Base-by-base conservation (phyloP, 2,113 vertebrate genomes). In the Mionectes macconnelli region DNA sequence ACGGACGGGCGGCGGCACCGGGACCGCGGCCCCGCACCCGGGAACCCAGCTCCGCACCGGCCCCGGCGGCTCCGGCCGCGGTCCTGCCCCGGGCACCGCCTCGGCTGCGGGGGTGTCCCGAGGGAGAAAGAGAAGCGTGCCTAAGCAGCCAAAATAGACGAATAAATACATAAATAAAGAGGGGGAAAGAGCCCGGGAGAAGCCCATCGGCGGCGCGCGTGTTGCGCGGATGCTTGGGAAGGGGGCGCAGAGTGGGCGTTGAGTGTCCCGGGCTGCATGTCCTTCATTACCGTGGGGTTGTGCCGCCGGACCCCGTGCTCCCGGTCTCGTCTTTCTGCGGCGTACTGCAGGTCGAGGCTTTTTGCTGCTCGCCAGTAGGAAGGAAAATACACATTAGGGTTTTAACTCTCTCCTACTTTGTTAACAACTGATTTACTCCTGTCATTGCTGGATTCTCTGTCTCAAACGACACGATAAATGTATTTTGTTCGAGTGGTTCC, bases 181-280 rank as follows among this genome's bases (percentile, higher is more conserved):
- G 5, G n/a, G 4, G 22, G 12, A 33, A 40, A 27, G 31, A 20
- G 7, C 25, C 35, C 20, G 5, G 15, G 35, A 45, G 28, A 14
- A 33, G 40, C 24, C 0, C 14, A 18, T 5, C 23, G 35, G 33
- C 30, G 9, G 35, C 23, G 37, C 37, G 14, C 23, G 7, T 7
- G 9, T 4, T 50, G 33, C 33, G 47, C 67, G 16, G 35, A 50
- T 7, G 45, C 35, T 5, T 40, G 8, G 42, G 4, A 6, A 20
- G 35, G 52, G 25, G 14, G 9, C 49, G 14, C 30, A 8, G 1
- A 3, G 12, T 7, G 23, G 3, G 42, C 1, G 6, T 35, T 25
- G 5, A 8, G 15, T 21, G 24, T 7, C 19, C 1, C 35, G 16
- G 69, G 11, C 3, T 1, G n/a, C 4, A 0, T 2, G 31, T 47